Evolutionary conservation across 1,140 invertebrate genomes (phyloP).

Genomic region (Saccostrea glomerata): DNA sequence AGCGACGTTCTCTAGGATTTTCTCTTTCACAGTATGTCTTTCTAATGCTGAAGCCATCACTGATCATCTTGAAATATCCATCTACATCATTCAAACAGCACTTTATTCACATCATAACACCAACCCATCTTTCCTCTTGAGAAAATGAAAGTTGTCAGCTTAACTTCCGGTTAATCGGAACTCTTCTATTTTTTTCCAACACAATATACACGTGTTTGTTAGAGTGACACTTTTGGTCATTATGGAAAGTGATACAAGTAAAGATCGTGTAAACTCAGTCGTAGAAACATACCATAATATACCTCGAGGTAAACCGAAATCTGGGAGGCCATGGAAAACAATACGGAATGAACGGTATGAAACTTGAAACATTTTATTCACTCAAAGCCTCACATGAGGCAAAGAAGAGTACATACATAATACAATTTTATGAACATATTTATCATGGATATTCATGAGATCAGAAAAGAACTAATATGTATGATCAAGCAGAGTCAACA

Average conservation of each 20-base stretch:
- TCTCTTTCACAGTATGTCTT: constrained; percentile 65
- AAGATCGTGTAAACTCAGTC: neutral
- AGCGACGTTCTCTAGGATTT: constrained; percentile 65
- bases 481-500: too few relatives aligned
- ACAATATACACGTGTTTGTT: neutral
- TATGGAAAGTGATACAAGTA: constrained; percentile 6
- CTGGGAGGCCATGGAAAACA: constrained; percentile 13
- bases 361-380: too few relatives aligned
- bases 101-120: neutral
- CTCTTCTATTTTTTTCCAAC: neutral
- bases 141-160: constrained; percentile 34
- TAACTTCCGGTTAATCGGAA: constrained; percentile 5
- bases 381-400: too few relatives aligned
- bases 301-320: constrained; percentile 17
- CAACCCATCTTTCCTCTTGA: neutral
- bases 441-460: too few relatives aligned
- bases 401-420: too few relatives aligned
- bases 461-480: too few relatives aligned
- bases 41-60: constrained; percentile 51
- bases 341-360: neutral
- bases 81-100: neutral
- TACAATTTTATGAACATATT: too few relatives aligned
- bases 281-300: constrained; percentile 27
- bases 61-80: neutral
- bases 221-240: neutral